Evolutionary conservation across 2,888 invertebrate genomes (phyloP), one percentile per base, ranked within the genome.

Genomic region (Trachelus stipa): DNA sequence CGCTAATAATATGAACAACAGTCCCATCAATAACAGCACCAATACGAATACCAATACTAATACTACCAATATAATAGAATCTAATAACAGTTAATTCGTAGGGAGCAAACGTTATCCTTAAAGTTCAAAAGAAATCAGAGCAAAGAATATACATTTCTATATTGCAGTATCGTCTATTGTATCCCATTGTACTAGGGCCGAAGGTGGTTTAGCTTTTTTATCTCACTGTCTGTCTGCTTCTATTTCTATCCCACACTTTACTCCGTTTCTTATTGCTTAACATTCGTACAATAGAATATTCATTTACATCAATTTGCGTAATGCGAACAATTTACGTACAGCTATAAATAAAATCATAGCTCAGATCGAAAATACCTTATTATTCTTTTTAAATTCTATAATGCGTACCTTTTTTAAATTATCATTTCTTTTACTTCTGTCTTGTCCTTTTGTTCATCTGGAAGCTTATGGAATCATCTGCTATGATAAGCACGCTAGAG

Each of bases 1-100:
- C 81, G 82, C 85, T 80, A 86, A 82, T 79, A 88, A 87, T 82
- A 85, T 81, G 79, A 85, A 83, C 83, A 89, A 87, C 80, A 89
- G 88, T 88, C 40, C 15, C 40, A 40, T 6, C 40, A 40, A 40
- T 15, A 40, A 40, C 23, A 56, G 88, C 79, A 81, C 81, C 69
- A 82, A 87, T 12, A 69, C 82, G 34, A 80, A 81, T 79, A 87
- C 82, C 71, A 88, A 89, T 81, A 82, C 85, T 80, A 87, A 81
- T 79, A 88, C 87, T 82, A 85, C 81, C 83, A 89, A 87, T 81
- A 89, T 88, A 87, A 80, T 83, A 80, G 89, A 89, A 76, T 85
- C 87, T 82, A 71, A 34, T 71, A 71, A 71, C 71, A 71, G 71
- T 15, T 89, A 88, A 89, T 88, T 85, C 79, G 80, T 82, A 73